Conservation (phyloP, 2,797 vertebrate species). For the Crotalus adamanteus region DNA sequence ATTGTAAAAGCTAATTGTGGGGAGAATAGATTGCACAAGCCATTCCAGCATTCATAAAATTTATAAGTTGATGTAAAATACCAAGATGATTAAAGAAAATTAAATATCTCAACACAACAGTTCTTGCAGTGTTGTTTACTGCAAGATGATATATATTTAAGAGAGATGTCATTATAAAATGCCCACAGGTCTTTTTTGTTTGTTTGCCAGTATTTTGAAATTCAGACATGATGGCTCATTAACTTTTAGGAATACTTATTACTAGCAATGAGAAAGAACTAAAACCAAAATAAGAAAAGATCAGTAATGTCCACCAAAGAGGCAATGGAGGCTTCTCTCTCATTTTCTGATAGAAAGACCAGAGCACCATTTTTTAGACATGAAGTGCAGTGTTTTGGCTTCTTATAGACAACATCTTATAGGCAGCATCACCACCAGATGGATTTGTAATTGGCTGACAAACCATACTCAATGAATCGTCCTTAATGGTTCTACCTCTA, state of each 20-base stretch:
- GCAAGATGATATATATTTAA: neutral
- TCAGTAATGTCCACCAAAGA: conserved; percentile 25
- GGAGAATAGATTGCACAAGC: conserved; percentile 2
- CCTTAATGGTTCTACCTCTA: no score
- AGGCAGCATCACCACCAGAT: no score
- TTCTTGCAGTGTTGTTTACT: conserved; percentile 8
- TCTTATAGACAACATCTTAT: no score
- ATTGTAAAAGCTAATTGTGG: conserved; percentile 26
- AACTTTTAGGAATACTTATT: conserved; percentile 21
- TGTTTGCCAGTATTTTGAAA: conserved; percentile 5
- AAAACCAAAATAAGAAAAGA: neutral
- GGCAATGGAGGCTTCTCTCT: neutral
- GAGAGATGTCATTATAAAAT: neutral
- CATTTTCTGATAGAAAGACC: neutral
- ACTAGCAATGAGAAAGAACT: conserved; percentile 15
- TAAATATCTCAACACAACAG: conserved; percentile 12
- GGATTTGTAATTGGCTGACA: no score
- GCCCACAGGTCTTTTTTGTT: conserved; percentile 10
- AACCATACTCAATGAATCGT: no score
- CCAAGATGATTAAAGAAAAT: conserved; percentile 29
- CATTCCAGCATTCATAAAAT: conserved; percentile 11
- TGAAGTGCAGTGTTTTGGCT: neutral
- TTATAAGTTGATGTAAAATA: conserved; percentile 1
- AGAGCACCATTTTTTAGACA: neutral
- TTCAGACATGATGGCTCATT: conserved; percentile 13